Conservation (phyloP, 2,888 invertebrate species). For the Noctua pronuba region DNA sequence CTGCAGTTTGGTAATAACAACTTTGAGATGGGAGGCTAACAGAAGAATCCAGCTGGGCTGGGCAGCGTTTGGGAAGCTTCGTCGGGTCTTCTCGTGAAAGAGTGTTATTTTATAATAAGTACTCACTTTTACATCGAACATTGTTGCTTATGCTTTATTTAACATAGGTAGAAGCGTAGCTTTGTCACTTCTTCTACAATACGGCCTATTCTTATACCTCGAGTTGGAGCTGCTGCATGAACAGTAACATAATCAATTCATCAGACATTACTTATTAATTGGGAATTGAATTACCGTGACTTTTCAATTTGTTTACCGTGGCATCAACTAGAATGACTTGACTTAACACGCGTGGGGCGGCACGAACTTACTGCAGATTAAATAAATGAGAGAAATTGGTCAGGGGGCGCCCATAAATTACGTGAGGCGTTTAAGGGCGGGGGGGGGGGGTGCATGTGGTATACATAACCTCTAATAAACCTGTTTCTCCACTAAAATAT, state of each 20-base stretch:
- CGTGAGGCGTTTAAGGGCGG: too few species aligned
- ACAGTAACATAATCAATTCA: conserved; percentile 39
- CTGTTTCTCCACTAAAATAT: too few species aligned
- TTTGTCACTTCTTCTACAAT: too few species aligned
- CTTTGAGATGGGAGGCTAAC: too few species aligned
- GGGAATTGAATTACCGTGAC: conserved; percentile 52
- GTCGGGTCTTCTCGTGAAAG: too few species aligned
- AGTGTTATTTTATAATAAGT: too few species aligned
- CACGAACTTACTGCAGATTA: background rate
- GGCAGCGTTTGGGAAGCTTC: too few species aligned
- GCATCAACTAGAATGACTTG: background rate
- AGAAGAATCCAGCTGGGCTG: too few species aligned
- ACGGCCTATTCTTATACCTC: background rate
- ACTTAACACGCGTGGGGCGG: background rate
- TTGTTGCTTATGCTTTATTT: background rate
- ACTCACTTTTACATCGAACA: conserved; percentile 37
- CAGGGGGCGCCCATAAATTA: too few species aligned
- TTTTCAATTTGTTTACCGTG: conserved; percentile 35
- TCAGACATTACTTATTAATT: conserved; percentile 38
- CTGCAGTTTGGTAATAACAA: too few species aligned
- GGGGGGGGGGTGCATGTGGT: too few species aligned
- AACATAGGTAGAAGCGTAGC: background rate
- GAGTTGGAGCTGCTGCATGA: background rate
- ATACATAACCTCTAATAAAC: too few species aligned
- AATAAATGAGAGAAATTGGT: background rate